Conservation (phyloP, 2,113 vertebrate species). For the Tenebrosternarchus preto region DNA sequence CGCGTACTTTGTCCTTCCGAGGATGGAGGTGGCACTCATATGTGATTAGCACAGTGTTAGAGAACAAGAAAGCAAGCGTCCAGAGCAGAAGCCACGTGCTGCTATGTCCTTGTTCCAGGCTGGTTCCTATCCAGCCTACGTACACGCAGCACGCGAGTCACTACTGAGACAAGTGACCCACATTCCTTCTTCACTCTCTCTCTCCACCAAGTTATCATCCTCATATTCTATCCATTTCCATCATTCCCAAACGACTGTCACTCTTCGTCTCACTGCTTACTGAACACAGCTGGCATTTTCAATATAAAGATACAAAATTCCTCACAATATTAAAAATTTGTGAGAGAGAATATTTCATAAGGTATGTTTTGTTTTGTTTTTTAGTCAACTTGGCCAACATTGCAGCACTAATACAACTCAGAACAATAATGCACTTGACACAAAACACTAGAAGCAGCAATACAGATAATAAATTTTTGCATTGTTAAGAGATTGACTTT, state of each 20-base stretch:
- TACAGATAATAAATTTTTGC: constrained; percentile 40
- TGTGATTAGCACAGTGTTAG: not conserved
- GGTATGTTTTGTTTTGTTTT: not conserved
- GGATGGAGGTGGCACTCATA: not conserved
- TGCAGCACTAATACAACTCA: constrained; percentile 64
- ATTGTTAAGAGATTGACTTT: not conserved
- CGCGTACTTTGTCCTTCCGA: not conserved
- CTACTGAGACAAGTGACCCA: constrained; percentile 16
- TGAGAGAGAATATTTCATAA: not conserved
- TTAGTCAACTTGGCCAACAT: constrained; percentile 54
- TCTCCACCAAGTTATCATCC: not conserved
- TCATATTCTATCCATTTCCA: not conserved
- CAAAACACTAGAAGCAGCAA: constrained; percentile 71
- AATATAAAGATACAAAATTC: not conserved
- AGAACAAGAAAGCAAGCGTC: not conserved
- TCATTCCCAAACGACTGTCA: constrained; percentile 6
- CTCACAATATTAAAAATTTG: not conserved
- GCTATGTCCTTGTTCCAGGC: not conserved
- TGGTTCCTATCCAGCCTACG: not conserved
- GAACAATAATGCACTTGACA: constrained; percentile 69
- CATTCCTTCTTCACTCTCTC: constrained; percentile 8
- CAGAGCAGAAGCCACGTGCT: not conserved
- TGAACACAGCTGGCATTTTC: not conserved
- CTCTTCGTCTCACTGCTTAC: not conserved
- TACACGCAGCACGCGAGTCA: constrained; percentile 11